Conservation (phyloP, 2,113 vertebrate genomes). For the Poeciliopsis occidentalis region DNA sequence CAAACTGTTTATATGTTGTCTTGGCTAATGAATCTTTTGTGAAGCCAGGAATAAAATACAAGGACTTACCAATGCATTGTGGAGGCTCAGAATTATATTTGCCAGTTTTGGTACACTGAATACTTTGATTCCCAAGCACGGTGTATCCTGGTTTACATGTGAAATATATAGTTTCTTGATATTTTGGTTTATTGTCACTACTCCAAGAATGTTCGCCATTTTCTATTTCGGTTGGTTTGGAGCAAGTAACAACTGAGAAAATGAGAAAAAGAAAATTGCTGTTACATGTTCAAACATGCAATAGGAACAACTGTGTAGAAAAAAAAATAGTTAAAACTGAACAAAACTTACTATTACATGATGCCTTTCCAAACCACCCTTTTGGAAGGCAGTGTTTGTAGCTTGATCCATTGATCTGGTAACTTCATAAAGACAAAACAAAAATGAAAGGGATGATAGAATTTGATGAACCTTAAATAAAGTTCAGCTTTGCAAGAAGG, state of each 20-base stretch:
- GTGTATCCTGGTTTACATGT: conserved; percentile 49
- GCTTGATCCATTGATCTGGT: conserved; percentile 37
- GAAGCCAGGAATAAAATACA: background rate
- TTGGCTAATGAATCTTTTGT: background rate
- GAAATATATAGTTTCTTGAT: conserved; percentile 45
- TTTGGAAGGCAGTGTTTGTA: conserved; percentile 24
- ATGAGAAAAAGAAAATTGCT: background rate
- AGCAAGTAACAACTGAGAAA: conserved; percentile 60
- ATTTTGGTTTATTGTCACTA: background rate
- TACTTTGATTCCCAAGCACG: conserved; percentile 21
- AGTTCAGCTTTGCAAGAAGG: too few species aligned
- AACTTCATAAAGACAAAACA: conserved; percentile 50
- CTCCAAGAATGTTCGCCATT: conserved; percentile 25
- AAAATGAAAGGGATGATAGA: background rate
- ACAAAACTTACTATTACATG: conserved; percentile 59
- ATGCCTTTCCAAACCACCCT: conserved; percentile 58
- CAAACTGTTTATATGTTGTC: background rate
- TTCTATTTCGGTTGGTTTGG: background rate
- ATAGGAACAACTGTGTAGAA: background rate
- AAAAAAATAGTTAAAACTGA: conserved; percentile 1
- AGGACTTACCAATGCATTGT: conserved; percentile 63
- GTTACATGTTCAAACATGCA: background rate
- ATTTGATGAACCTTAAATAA: too few species aligned
- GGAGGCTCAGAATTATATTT: conserved; percentile 51
- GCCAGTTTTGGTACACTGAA: conserved; percentile 46